Conservation (phyloP, 2,797 vertebrate species). For the Scleropages formosus region DNA sequence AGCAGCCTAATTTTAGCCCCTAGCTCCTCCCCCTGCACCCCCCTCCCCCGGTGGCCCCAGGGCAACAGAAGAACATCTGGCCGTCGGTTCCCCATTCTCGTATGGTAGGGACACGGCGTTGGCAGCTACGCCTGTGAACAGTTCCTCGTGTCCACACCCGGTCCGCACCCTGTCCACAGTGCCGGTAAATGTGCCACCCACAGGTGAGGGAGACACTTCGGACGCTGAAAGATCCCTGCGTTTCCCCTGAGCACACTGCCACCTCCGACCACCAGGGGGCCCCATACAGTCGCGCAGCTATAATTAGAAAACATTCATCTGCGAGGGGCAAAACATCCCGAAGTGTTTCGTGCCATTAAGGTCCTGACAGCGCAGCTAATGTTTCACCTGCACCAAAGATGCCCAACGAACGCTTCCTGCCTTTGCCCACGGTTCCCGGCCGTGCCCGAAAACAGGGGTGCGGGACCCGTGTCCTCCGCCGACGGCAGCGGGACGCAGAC, state of each 20-base stretch:
- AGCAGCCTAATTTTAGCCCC: background rate
- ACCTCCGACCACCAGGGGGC: slow-evolving; percentile 61
- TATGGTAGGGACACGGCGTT: background rate
- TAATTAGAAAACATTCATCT: slow-evolving; percentile 59
- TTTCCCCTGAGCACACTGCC: slow-evolving; percentile 57
- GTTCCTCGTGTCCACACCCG: background rate
- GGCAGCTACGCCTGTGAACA: background rate
- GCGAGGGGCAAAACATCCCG: slow-evolving; percentile 48
- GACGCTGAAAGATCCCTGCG: too few species aligned
- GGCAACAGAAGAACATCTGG: slow-evolving; percentile 1
- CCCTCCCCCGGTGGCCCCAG: background rate
- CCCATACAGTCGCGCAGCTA: slow-evolving; percentile 68
- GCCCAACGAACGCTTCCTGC: slow-evolving; percentile 20
- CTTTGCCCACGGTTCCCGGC: slow-evolving; percentile 25
- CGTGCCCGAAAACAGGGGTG: slow-evolving; percentile 8
- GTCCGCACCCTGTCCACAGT: too few species aligned
- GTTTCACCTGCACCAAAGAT: slow-evolving; percentile 13
- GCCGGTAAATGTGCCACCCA: too few species aligned
- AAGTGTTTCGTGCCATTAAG: slow-evolving; percentile 55
- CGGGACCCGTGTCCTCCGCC: slow-evolving; percentile 21
- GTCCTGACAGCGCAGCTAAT: slow-evolving; percentile 34
- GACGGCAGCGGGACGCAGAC: slow-evolving; percentile 33
- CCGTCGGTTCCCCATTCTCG: background rate
- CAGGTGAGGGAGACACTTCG: too few species aligned
- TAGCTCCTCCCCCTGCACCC: background rate